A percentile compares a stretch with the other conserved stretches of the same genome.
Evolutionary conservation across 2,888 invertebrate genomes (phyloP).

Genomic region (Ectropis crepuscularia): DNA sequence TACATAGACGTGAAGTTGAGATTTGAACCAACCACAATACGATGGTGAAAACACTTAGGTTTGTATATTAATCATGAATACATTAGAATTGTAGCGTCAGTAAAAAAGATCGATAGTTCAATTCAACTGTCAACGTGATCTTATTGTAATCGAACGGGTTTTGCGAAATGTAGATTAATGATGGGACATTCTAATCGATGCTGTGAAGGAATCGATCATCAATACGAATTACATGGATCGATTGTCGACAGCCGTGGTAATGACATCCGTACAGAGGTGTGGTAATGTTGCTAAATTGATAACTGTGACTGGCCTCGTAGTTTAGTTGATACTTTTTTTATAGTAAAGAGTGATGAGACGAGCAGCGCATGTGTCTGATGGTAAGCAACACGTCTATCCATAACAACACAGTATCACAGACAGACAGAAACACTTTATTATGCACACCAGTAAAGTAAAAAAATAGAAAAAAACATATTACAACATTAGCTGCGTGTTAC

Average conservation of each 20-base stretch:
- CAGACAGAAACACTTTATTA: too few species aligned
- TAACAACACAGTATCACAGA: too few species aligned
- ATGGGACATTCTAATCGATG: slow-evolving; percentile 56
- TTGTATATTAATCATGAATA: not conserved
- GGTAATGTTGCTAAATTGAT: not conserved
- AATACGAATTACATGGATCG: slow-evolving; percentile 76
- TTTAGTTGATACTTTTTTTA: too few species aligned
- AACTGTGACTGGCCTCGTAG: not conserved
- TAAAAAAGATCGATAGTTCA: slow-evolving; percentile 24
- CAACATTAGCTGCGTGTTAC: too few species aligned
- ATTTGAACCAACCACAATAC: too few species aligned
- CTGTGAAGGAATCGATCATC: slow-evolving; percentile 65
- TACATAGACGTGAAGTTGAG: too few species aligned
- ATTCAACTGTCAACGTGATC: slow-evolving; percentile 40
- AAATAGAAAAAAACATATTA: too few species aligned
- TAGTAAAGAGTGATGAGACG: too few species aligned
- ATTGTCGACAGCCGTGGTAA: slow-evolving; percentile 51
- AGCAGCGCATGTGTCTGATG: too few species aligned
- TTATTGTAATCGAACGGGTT: slow-evolving; percentile 45
- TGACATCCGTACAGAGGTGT: slow-evolving; percentile 24
- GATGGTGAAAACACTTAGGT: too few species aligned
- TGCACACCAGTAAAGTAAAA: too few species aligned
- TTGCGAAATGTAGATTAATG: slow-evolving; percentile 57
- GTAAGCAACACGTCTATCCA: too few species aligned
- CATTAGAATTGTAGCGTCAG: not conserved